A percentile compares a stretch with the other conserved stretches of the same genome.
Evolutionary conservation across 2,888 invertebrate species (phyloP).

Genomic region (Cordilura impudica): DNA sequence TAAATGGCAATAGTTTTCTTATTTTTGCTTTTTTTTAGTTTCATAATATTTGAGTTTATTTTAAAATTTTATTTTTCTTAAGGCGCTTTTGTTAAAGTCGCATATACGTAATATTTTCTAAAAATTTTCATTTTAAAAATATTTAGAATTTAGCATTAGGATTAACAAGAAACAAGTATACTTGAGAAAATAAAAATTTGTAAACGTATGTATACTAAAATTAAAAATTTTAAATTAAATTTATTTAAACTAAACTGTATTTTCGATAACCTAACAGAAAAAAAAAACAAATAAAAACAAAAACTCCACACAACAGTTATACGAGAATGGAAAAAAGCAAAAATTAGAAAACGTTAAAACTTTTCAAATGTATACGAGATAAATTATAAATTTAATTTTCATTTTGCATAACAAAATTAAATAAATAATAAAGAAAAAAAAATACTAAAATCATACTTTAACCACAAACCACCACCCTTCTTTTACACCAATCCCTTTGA

Average conservation of each 20-base stretch:
- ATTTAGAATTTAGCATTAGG: conserved; percentile 49
- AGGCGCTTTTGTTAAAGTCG: conserved; percentile 14
- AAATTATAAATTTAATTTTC: conserved; percentile 63
- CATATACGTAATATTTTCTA: conserved; percentile 58
- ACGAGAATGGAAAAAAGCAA: conserved; percentile 52
- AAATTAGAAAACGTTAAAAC: conserved; percentile 55
- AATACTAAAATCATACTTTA: conserved; percentile 26
- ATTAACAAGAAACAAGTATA: conserved; percentile 43
- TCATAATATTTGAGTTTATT: conserved; percentile 7
- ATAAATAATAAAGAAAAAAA: conserved; percentile 10
- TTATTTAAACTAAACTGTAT: conserved; percentile 17
- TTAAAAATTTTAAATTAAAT: conserved; percentile 19
- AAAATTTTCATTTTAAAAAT: conserved; percentile 22
- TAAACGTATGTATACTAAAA: conserved; percentile 46
- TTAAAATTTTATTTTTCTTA: too few relatives aligned
- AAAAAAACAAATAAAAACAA: too few relatives aligned
- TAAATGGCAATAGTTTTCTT: conserved; percentile 47
- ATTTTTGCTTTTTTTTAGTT: conserved; percentile 53
- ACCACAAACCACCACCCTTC: conserved; percentile 9
- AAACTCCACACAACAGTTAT: conserved; percentile 32
- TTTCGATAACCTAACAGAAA: background rate
- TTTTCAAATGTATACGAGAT: conserved; percentile 64
- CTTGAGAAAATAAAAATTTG: conserved; percentile 32
- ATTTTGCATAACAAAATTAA: conserved; percentile 43
- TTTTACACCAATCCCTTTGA: conserved; percentile 32